Evolutionary conservation across 2,797 vertebrate species (phyloP), one percentile per base, ranked within the genome.

Genomic region (Rhynchonycteris naso): DNA sequence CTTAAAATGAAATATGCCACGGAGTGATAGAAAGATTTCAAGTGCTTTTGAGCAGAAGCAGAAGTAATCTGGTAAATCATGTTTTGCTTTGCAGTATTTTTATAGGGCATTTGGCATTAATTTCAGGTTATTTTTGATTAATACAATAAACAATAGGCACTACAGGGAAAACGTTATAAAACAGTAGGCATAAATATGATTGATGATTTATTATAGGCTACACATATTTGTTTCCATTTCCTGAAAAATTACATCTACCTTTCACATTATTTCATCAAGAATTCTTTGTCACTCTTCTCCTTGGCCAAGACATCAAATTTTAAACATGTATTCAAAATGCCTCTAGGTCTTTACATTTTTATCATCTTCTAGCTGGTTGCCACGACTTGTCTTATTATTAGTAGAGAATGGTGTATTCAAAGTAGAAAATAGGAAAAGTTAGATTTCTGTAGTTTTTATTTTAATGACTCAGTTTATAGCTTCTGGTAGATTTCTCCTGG

Each of bases 11-110:
- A 96, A 87, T 75, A 94, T 81, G 58, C 93, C 86, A 68, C 33
- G 3, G 30, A 95, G 90, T 95, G 97, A 97, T 94, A 95, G 52
- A 93, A 98, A 96, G 95, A 88, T 97, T 97, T 93, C 66, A 22
- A 95, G 6, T 75, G 78, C 89, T 78, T 72, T 58, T 90, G 74
- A 93, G 88, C 75, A 97, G 91, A 98, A 96, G 75, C 78, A 93
- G 88, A 91, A 95, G 69, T 59, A 88, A 96, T 97, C 95, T 96
- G 92, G 83, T 94, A 97, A 98, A 96, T 74, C 97, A 92, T 95
- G 76, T 72, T 76, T 59, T 71, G n/a, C 78, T 95, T 65, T 93
- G 84, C 38, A 88, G 94, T 96, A 86, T 93, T 63, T 95, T 97
- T 97, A 95, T 91, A 88, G 76, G 59, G 88, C 59, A 54, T 88